Conservation (phyloP, 2,797 vertebrate species). For the Falco columbarius region DNA sequence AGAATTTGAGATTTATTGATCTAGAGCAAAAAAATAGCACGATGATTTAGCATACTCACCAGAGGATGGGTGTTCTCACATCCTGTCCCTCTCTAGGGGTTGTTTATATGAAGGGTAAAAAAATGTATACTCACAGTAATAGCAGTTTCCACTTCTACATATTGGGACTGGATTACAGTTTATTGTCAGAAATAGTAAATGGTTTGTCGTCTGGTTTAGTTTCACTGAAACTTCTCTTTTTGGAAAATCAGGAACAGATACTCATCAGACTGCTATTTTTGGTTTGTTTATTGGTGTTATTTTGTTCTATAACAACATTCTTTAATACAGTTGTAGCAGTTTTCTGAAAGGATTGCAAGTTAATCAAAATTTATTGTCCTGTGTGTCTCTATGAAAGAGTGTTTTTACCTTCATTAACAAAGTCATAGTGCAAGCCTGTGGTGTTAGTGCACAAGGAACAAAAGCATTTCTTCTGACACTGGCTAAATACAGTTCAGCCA, state of each 20-base stretch:
- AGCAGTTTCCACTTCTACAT: neutral
- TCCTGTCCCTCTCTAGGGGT: neutral
- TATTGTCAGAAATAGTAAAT: slow-evolving; percentile 32
- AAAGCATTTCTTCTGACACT: neutral
- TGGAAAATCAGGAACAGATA: slow-evolving; percentile 15
- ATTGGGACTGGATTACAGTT: neutral
- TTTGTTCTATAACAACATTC: neutral
- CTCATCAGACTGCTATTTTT: neutral
- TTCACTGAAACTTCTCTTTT: slow-evolving; percentile 21
- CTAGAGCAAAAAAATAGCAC: neutral
- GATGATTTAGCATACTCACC: neutral
- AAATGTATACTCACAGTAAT: neutral
- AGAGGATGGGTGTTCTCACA: slow-evolving; percentile 17
- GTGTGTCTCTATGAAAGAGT: neutral
- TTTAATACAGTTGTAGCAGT: neutral
- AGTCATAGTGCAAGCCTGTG: neutral
- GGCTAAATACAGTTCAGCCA: neutral
- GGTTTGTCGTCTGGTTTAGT: slow-evolving; percentile 13
- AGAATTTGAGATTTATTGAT: slow-evolving; percentile 36
- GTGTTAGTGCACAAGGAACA: neutral
- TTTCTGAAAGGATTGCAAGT: neutral
- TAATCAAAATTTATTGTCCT: neutral
- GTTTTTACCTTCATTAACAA: neutral
- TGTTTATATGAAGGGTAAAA: neutral
- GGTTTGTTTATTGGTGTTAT: neutral